Conservation (phyloP, 1,140 invertebrate genomes). For the Oedothorax gibbosus region DNA sequence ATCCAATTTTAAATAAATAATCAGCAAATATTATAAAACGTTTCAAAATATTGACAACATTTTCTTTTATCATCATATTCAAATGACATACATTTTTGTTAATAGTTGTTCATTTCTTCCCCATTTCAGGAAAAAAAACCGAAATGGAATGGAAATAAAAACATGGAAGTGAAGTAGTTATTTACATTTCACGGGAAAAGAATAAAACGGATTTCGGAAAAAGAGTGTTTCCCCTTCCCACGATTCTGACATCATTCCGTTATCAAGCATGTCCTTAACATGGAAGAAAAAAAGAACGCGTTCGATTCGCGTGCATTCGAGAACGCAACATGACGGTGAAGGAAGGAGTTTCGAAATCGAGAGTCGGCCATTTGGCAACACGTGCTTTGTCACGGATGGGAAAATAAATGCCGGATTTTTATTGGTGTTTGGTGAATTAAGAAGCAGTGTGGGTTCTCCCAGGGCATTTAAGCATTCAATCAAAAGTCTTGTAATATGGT, state of each 20-base stretch:
- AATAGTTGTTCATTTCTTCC: too few species aligned
- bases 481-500: too few species aligned
- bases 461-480: too few species aligned
- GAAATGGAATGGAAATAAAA: too few species aligned
- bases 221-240: neutral
- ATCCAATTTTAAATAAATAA: too few species aligned
- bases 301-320: neutral
- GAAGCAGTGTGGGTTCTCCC: neutral
- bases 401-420: slow-evolving; percentile 1
- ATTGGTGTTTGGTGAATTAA: neutral
- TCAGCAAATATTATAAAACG: too few species aligned
- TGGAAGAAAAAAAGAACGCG: too few species aligned
- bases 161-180: neutral
- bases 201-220: neutral
- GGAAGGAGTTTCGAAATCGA: slow-evolving; percentile 5
- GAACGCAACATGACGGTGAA: neutral
- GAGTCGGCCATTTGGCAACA: neutral
- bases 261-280: neutral
- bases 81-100: too few species aligned
- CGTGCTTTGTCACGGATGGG: neutral
- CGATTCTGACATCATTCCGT: slow-evolving; percentile 12
- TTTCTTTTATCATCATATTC: too few species aligned
- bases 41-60: too few species aligned
- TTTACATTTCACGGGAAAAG: neutral
- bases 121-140: too few species aligned